Evolutionary conservation across 2,113 vertebrate species (phyloP), one percentile per base, ranked within the genome.

Genomic region (Cnemophilus loriae): DNA sequence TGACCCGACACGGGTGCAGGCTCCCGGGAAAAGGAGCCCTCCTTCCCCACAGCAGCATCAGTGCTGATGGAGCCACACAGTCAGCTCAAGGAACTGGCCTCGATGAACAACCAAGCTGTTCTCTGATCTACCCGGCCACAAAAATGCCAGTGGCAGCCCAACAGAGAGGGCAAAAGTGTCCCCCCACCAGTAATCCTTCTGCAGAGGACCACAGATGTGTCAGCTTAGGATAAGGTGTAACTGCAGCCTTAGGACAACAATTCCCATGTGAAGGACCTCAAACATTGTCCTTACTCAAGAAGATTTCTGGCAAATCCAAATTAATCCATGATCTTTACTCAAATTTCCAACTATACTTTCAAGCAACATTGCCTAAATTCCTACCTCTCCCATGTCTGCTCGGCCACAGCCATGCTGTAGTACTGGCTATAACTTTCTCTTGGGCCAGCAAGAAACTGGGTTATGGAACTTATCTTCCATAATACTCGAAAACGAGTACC

Each of bases 1-100:
- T 39, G 55, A 52, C 46, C 41, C 1, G 0, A 27, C 21, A 17
- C 10, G 7, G 16, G 23, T 0, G 5, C 41, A 16, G 35, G 19
- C 23, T 35, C 24, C 52, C 3, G 32, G 32, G 16, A 52, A 69
- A 26, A 18, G 35, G 9, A 46, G 7, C 35, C 17, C 35, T n/a
- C 30, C 57, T 10, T n/a, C 32, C 47, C 33, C 60, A 20, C 1
- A 8, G 50, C 77, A 77, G 53, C 47, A 30, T 14, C 4, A 17
- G 13, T 0, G 33, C 37, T 27, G 24, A 8, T 11, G 4, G 5
- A 60, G 71, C 42, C 61, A 52, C 9, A 1, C 7, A 14, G 17
- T 4, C 79, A 60, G 30, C 50, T 41, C 35, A 39, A 46, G 15
- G 55, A 41, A 4, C 5, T 30, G 26, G 8, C 0, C 41, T 35